Evolutionary conservation across 2,888 invertebrate genomes (phyloP), one percentile per base, ranked within the genome.

Genomic region (Ashinkailepas kermadecensis): DNA sequence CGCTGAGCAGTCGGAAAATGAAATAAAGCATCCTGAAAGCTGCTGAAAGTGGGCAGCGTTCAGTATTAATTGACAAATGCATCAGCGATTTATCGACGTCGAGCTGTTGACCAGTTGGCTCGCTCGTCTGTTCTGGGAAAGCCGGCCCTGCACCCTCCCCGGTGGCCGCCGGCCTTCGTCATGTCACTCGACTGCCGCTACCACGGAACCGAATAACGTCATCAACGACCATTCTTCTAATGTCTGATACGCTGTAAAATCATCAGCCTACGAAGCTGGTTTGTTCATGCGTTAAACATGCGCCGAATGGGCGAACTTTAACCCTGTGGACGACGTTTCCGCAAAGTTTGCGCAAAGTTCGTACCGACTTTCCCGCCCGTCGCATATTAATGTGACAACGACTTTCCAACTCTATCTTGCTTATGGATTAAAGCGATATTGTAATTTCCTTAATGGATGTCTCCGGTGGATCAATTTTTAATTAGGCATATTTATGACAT

Each of bases 401-500:
- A 56, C 56, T 21, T 56, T 74, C 74, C 74, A 74, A 74, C 74
- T 74, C 74, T 74, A 74, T 74, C 74, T 56, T 21, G 54, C 54
- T 54, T 21, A 15, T 74, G 74, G 74, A 74, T 74, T 56, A 74
- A 56, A 54, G 56, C 74, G 54, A 74, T 74, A 74, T 10, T 74
- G 74, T 74, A 74, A 74, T 74, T 56, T 74, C 74, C 74, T 54
- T 74, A 74, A 74, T 74, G 74, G 74, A 54, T 56, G 74, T 74
- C 74, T 74, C 74, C 18, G 21, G 54, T 18, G 54, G 74, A 74
- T 74, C 74, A 74, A 74, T 74, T 54, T 74, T 74, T 74, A 74
- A 74, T 74, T 74, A 74, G 74, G 74, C 74, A 74, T 74, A 74
- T 74, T 74, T 74, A 74, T 74, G 74, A 56, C 56, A 74, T 56